Evolutionary conservation across 2,888 invertebrate genomes (phyloP).

Genomic region (Polia nebulosa): DNA sequence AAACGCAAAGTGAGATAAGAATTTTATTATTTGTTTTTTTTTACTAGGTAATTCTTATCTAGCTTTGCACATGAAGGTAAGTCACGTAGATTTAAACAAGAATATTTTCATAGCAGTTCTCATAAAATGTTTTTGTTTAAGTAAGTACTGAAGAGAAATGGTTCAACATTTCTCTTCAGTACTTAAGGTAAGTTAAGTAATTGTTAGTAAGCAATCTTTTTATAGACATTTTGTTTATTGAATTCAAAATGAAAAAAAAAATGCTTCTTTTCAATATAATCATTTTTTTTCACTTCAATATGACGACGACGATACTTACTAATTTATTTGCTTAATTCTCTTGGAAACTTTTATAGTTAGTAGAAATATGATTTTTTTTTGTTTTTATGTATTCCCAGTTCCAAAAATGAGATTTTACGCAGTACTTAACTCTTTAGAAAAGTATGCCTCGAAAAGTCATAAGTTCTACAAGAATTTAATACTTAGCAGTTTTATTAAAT

Average conservation of each 20-base stretch:
- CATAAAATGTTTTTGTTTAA: not conserved
- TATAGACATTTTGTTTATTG: not conserved
- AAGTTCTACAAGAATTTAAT: too few relatives aligned
- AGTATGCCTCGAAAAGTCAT: too few relatives aligned
- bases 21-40: not conserved
- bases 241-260: too few relatives aligned
- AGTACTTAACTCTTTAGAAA: too few relatives aligned
- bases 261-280: not conserved
- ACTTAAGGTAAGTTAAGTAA: constrained; percentile 1
- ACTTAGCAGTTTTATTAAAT: not conserved
- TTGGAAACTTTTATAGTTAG: not conserved
- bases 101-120: constrained; percentile 2
- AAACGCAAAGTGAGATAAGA: not conserved
- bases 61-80: not conserved
- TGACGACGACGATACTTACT: not conserved
- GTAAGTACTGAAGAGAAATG: not conserved
- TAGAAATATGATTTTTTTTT: not conserved
- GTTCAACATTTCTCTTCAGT: not conserved
- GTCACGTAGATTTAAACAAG: not conserved
- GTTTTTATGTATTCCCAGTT: not conserved
- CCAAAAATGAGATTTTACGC: not conserved
- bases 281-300: not conserved
- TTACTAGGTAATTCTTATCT: not conserved
- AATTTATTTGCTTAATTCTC: constrained; percentile 23
- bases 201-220: not conserved